Conservation (phyloP, 2,113 vertebrate species). For the Stigmatopora nigra region DNA sequence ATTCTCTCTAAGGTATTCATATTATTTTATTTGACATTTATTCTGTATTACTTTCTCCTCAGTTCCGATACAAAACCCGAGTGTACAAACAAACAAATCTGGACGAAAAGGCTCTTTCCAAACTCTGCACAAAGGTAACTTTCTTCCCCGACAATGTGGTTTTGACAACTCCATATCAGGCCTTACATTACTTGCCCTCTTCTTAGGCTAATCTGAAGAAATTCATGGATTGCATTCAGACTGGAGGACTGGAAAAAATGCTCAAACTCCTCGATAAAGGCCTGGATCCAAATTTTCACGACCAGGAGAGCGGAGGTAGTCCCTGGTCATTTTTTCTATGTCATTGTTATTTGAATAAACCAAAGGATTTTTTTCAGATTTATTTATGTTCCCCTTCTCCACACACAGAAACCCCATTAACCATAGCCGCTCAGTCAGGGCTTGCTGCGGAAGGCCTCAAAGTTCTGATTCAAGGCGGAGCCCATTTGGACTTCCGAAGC, state of each 20-base stretch:
- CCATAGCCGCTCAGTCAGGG: slow-evolving; percentile 74
- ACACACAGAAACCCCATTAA: slow-evolving; percentile 77
- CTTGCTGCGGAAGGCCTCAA: slow-evolving; percentile 76
- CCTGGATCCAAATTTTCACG: slow-evolving; percentile 88
- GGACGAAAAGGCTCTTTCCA: slow-evolving; percentile 92
- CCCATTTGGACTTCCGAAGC: slow-evolving; percentile 84
- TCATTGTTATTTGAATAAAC: too few species aligned
- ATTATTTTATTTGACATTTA: not conserved
- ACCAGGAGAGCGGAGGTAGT: slow-evolving; percentile 82
- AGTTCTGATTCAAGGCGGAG: slow-evolving; percentile 79
- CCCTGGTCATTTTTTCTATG: too few species aligned
- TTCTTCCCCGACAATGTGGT: not conserved
- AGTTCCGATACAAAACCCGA: slow-evolving; percentile 97
- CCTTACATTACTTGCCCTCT: slow-evolving; percentile 1
- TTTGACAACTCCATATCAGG: not conserved
- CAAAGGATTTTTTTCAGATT: too few species aligned
- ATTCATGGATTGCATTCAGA: slow-evolving; percentile 83
- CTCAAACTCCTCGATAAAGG: slow-evolving; percentile 83
- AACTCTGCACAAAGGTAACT: slow-evolving; percentile 88
- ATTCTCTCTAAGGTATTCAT: not conserved
- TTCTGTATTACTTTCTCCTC: slow-evolving; percentile 27
- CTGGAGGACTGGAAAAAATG: slow-evolving; percentile 79
- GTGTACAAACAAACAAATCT: slow-evolving; percentile 93
- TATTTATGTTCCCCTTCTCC: too few species aligned
- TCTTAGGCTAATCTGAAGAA: slow-evolving; percentile 84